A percentile compares a stretch with the other conserved stretches of the same genome.
These are phyloP conservation scores for Vulpes vulpes DNA, from an alignment of 2,113 vertebrate species.

Conservation along the genomic window DNA sequence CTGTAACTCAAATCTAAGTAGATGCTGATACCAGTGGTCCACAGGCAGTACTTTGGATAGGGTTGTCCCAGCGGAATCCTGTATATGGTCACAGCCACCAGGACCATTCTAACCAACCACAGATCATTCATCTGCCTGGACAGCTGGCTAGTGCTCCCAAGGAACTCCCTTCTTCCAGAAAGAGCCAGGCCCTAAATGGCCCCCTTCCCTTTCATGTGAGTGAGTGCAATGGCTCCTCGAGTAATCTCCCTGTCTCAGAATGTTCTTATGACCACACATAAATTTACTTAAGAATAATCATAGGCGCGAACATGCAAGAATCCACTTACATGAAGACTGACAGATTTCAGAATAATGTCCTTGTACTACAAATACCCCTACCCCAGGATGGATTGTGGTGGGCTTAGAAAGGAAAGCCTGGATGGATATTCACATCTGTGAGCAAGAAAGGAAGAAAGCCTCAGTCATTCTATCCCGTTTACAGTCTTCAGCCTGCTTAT, in stretches of 20 bases:
- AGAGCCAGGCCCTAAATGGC: not conserved
- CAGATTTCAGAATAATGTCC: constrained; percentile 47
- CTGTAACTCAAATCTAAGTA: not conserved
- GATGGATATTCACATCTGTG: not conserved
- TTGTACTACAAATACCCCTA: not conserved
- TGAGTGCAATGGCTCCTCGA: not conserved
- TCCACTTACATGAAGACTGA: constrained; percentile 64
- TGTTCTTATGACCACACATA: constrained; percentile 55
- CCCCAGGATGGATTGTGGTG: not conserved
- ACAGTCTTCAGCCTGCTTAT: not conserved
- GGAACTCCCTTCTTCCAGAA: not conserved
- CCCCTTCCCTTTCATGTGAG: not conserved
- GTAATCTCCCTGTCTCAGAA: constrained; percentile 49
- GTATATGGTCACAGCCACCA: not conserved
- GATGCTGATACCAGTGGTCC: not conserved
- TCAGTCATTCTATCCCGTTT: not conserved
- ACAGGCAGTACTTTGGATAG: not conserved
- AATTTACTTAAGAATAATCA: constrained; percentile 74
- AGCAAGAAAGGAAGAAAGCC: constrained; percentile 18
- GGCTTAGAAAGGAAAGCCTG: constrained; percentile 27
- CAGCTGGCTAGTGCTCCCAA: not conserved
- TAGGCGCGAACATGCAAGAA: constrained; percentile 64
- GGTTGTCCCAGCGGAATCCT: not conserved
- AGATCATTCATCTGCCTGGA: not conserved
- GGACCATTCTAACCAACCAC: not conserved